Evolutionary conservation across 2,113 vertebrate species (phyloP), one percentile per base, ranked within the genome.

Genomic region (Cyprinus carpio): DNA sequence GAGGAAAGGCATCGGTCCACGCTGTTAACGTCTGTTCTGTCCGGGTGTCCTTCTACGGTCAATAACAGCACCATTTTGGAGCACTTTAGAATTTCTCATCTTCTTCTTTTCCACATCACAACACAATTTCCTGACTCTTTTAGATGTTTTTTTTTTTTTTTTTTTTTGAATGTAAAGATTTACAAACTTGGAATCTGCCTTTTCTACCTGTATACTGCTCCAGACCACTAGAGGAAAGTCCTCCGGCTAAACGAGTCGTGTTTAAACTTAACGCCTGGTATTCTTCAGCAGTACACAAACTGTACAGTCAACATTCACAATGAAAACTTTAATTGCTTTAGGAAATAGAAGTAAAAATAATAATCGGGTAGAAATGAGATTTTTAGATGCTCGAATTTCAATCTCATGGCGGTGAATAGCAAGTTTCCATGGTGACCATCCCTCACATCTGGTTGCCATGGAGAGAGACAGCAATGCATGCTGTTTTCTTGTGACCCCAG

Each of bases 1-100:
- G 89, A 95, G 97, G 92, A 97, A 97, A 94, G 95, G 95, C 82
- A 93, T 95, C 89, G 92, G 93, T 83, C 96, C 97, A 91, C 96
- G 98, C 91, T 99, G 98, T 95, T 99, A 97, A 95, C 85, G 18
- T 23, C 88, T 85, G 84, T 85, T 91, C 90, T 86, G 87, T 11
- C 90, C 90, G 90, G 84, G 49, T 18, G 43, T 88, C 58, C 87
- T 87, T 43, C 86, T 90, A 77, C 80, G 79, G 29, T 86, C 83
- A 82, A 86, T 86, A 84, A 84, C 20, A 85, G 88, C 88, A 82
- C 78, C 84, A 29, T 85, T 84, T 60, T 69, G 87, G 74, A 90
- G 69, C 51, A 64, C 84, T 79, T 40, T 86, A 78, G 43, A 80
- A 23, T 27, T 80, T 3, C 31, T 43, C 27, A 49, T 54, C 18